phyloP scores from a whole-genome alignment of 2,113 vertebrate species.

The Corythaixoides concolor region DNA sequence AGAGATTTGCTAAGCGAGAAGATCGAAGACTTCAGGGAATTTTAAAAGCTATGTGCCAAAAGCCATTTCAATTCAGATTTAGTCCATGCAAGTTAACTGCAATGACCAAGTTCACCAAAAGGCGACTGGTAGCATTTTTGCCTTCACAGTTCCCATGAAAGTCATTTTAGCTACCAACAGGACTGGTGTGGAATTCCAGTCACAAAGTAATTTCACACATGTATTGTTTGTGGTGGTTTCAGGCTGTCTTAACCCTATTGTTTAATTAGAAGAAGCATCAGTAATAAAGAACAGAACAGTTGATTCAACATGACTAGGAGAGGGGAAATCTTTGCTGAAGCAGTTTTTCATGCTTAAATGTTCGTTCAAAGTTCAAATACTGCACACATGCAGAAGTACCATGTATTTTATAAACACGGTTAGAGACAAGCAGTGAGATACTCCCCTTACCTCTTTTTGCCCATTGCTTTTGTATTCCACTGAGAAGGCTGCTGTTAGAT shows the following conservation, averaged over 20 bases:
- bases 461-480: slow-evolving; percentile 69
- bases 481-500: slow-evolving; percentile 80
- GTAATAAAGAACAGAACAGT: background rate
- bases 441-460: slow-evolving; percentile 55
- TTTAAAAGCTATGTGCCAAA: background rate
- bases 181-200: background rate
- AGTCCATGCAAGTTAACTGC: background rate
- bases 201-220: background rate
- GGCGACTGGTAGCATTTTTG: background rate
- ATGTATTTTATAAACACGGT: background rate
- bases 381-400: fast-evolving
- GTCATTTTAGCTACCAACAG: background rate
- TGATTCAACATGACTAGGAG: background rate
- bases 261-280: background rate
- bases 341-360: background rate
- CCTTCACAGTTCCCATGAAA: background rate
- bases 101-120: background rate
- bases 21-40: background rate
- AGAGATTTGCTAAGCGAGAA: background rate
- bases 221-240: background rate
- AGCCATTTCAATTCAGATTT: background rate
- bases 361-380: background rate
- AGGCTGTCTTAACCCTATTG: background rate
- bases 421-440: background rate
- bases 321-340: background rate